Conservation (phyloP, 2,113 vertebrate genomes). For the Anarhynchus alexandrinus region DNA sequence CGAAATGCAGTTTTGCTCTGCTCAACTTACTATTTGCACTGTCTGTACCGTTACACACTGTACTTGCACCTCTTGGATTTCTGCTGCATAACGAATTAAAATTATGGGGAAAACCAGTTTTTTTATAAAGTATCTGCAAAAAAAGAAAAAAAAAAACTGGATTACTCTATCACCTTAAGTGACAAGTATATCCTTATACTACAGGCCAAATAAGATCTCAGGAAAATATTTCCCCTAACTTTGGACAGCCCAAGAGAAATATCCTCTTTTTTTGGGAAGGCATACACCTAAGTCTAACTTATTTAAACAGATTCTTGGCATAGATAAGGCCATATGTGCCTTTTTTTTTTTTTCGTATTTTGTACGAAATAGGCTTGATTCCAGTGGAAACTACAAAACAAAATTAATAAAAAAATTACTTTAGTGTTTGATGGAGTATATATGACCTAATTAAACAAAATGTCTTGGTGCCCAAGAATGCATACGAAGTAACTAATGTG, state of each 20-base stretch:
- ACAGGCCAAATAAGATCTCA: neutral
- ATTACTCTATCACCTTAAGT: neutral
- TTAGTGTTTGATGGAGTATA: neutral
- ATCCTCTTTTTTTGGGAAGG: neutral
- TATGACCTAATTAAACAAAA: neutral
- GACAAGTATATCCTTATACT: neutral
- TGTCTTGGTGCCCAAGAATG: neutral
- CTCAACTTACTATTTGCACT: neutral
- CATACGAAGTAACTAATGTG: neutral
- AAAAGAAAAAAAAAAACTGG: neutral
- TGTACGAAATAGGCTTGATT: neutral
- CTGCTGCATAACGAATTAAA: neutral
- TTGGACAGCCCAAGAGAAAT: neutral
- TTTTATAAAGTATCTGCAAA: neutral
- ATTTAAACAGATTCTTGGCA: neutral
- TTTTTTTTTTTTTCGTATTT: neutral
- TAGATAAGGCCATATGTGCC: neutral
- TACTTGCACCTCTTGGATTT: neutral
- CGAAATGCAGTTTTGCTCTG: neutral
- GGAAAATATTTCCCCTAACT: neutral
- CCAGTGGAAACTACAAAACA: neutral
- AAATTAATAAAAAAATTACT: neutral
- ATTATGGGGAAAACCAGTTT: accelerated
- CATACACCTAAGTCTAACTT: neutral
- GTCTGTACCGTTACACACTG: neutral